A percentile compares a stretch with the other conserved stretches of the same genome.
These are phyloP conservation scores for Thalassoma bifasciatum DNA, from an alignment of 2,113 vertebrate genomes.

Conservation along the genomic window DNA sequence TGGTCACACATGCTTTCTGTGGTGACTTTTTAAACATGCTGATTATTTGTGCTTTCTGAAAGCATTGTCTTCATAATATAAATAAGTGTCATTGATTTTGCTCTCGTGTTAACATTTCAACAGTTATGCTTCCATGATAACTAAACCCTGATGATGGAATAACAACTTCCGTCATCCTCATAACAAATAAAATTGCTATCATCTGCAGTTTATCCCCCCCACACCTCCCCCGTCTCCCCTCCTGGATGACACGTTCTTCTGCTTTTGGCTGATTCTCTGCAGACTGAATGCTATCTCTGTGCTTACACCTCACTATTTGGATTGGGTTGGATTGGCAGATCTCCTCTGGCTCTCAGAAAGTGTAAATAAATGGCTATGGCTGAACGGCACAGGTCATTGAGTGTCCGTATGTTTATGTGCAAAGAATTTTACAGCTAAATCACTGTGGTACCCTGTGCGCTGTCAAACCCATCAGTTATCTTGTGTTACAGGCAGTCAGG, in stretches of 20 bases:
- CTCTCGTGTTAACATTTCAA: too few species aligned
- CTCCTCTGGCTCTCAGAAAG: constrained; percentile 18
- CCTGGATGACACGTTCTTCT: too few species aligned
- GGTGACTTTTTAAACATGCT: too few species aligned
- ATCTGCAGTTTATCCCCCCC: too few species aligned
- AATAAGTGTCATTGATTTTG: too few species aligned
- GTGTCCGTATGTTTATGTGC: constrained; percentile 14
- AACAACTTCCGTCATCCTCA: too few species aligned
- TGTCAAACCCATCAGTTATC: constrained; percentile 51
- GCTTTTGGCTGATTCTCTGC: background rate
- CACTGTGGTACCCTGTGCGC: constrained; percentile 11
- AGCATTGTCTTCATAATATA: too few species aligned
- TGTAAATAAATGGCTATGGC: constrained; percentile 32
- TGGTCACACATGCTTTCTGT: too few species aligned
- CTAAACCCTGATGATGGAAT: too few species aligned
- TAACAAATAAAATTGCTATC: too few species aligned
- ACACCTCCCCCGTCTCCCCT: too few species aligned
- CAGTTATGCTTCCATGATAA: too few species aligned
- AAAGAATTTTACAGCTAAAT: constrained; percentile 49
- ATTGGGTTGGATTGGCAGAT: constrained; percentile 17
- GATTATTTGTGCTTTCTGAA: background rate
- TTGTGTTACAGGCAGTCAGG: constrained; percentile 56
- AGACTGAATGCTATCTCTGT: constrained; percentile 9
- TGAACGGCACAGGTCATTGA: constrained; percentile 34
- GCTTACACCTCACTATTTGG: background rate